These are phyloP conservation scores for Metopolophium dirhodum DNA, from an alignment of 1,140 invertebrate species.

Conservation along the genomic window DNA sequence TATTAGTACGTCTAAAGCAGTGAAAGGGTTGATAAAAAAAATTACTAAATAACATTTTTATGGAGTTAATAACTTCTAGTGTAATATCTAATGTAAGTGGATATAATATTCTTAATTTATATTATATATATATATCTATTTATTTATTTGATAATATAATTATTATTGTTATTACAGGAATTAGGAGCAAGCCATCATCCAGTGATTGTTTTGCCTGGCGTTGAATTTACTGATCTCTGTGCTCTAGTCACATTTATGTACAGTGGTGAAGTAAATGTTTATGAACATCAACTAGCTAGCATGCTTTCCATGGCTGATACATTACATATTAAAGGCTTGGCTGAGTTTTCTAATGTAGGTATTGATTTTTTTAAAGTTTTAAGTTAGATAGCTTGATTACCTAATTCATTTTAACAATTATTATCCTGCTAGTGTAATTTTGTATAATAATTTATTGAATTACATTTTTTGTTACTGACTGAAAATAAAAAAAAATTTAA, in stretches of 20 bases:
- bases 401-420: neutral
- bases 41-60: neutral
- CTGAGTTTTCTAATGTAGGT: conserved; percentile 77
- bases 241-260: conserved; percentile 91
- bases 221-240: conserved; percentile 79
- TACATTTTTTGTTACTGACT: neutral
- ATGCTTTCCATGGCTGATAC: conserved; percentile 83
- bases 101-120: conserved; percentile 1
- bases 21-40: neutral
- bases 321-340: conserved; percentile 84
- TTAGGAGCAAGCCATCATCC: conserved; percentile 77
- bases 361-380: neutral
- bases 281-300: conserved; percentile 79
- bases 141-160: neutral
- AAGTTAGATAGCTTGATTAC: neutral
- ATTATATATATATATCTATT: neutral
- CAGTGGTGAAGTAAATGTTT: conserved; percentile 87
- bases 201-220: conserved; percentile 82
- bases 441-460: neutral
- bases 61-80: neutral
- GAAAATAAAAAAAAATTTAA: neutral
- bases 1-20: too few species aligned
- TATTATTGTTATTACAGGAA: conserved; percentile 66
- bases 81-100: neutral
- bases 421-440: neutral